phyloP scores from a whole-genome alignment of 37 sponge, comb jelly and placozoan species.

The Geodia barretti region DNA sequence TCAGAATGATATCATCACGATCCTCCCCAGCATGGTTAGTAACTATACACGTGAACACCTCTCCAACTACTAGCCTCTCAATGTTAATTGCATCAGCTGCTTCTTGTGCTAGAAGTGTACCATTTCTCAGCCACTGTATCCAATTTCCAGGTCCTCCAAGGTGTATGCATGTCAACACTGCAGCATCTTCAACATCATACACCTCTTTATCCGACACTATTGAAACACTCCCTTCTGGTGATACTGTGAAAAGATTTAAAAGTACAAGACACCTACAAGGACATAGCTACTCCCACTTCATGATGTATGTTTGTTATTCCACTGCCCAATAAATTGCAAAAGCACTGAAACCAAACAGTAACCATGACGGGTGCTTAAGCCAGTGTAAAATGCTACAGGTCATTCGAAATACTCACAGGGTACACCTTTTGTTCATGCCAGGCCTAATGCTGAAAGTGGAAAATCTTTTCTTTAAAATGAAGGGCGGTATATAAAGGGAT shows the following conservation, averaged over 20 bases:
- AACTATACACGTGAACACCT: neutral
- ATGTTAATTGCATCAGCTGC: neutral
- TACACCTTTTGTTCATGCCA: too few relatives aligned
- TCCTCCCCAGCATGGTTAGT: neutral
- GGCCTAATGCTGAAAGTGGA: too few relatives aligned
- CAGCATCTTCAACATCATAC: neutral
- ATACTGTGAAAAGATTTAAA: neutral
- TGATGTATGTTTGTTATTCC: too few relatives aligned
- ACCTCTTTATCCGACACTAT: neutral
- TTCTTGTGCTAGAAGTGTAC: neutral
- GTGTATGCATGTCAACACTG: neutral
- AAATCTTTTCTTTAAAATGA: too few relatives aligned
- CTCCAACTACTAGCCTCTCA: neutral
- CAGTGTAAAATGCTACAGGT: too few relatives aligned
- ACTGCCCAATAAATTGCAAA: too few relatives aligned
- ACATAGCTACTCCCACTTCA: too few relatives aligned
- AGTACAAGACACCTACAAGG: too few relatives aligned
- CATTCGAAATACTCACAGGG: too few relatives aligned
- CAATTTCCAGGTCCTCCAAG: conserved; percentile 7
- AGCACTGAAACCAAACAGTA: too few relatives aligned
- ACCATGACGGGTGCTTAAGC: too few relatives aligned
- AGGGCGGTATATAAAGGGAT: too few relatives aligned
- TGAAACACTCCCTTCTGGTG: neutral
- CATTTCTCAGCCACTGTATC: neutral
- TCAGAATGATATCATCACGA: neutral